phyloP scores from a whole-genome alignment of 2,888 invertebrate genomes.

The Dynastes tityus region DNA sequence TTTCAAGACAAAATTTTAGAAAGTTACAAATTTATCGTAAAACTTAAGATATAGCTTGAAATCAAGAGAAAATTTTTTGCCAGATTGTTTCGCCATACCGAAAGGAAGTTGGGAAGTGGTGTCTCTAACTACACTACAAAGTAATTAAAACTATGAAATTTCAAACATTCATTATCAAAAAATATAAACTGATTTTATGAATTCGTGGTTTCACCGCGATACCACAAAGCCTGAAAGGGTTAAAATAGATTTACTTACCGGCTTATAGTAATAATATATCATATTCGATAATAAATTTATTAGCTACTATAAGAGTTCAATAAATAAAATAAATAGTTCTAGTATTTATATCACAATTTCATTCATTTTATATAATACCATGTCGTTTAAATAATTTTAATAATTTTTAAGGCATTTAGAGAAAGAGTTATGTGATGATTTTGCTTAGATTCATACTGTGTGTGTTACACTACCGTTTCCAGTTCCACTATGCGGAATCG shows the following conservation, averaged over 20 bases:
- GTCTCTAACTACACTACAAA: no score
- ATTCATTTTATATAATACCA: conserved; percentile 40
- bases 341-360: conserved; percentile 50
- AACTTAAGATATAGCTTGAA: no score
- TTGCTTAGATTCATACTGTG: conserved; percentile 49
- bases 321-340: conserved; percentile 52
- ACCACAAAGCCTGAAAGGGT: no score
- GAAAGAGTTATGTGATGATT: conserved; percentile 28
- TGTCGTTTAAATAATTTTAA: conserved; percentile 31
- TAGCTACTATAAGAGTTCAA: conserved; percentile 34
- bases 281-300: conserved; percentile 24
- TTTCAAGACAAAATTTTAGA: no score
- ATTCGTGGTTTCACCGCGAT: no score
- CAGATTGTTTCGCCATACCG: no score
- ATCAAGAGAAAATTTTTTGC: no score
- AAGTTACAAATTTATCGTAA: no score
- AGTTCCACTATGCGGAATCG: conserved; percentile 77
- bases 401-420: conserved; percentile 55
- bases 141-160: no score
- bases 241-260: background rate
- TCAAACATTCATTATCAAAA: no score
- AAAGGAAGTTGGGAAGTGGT: no score
- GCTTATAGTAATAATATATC: conserved; percentile 13
- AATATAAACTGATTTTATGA: no score
- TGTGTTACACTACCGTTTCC: conserved; percentile 74